Evolutionary conservation across 53 echinoderm and acorn worm genomes (phyloP).

Genomic region (Arbacia lixula): DNA sequence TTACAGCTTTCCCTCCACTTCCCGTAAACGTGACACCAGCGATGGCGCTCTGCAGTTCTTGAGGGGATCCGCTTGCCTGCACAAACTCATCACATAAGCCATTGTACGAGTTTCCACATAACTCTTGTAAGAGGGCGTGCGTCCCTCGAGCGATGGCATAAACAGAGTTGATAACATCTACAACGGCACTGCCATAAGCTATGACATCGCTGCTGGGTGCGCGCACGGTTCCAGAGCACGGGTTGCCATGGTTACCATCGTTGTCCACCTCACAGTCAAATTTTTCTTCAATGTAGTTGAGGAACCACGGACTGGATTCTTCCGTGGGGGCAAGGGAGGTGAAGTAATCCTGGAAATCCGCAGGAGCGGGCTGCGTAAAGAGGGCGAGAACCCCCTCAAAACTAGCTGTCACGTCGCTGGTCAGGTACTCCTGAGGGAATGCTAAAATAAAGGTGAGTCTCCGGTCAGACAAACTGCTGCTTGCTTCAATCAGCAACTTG

Average conservation of each 20-base stretch:
- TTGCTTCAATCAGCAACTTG: slow-evolving; percentile 2
- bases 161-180: slow-evolving; percentile 70
- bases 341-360: slow-evolving; percentile 60
- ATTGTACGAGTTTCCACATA: slow-evolving; percentile 45
- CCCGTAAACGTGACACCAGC: slow-evolving; percentile 51
- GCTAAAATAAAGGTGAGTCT: slow-evolving; percentile 47
- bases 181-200: slow-evolving; percentile 11
- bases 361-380: not conserved
- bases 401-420: not conserved
- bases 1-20: slow-evolving; percentile 45
- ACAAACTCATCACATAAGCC: slow-evolving; percentile 65
- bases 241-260: not conserved
- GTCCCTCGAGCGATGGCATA: slow-evolving; percentile 82
- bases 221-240: slow-evolving; percentile 8
- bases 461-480: not conserved
- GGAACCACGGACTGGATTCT: slow-evolving; percentile 75
- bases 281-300: slow-evolving; percentile 55
- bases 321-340: slow-evolving; percentile 45
- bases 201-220: not conserved
- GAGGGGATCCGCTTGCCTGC: slow-evolving; percentile 10
- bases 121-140: slow-evolving; percentile 30
- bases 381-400: slow-evolving; percentile 56
- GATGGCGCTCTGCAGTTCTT: slow-evolving; percentile 35
- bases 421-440: slow-evolving; percentile 19
- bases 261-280: slow-evolving; percentile 36